Conservation (phyloP, 2,797 vertebrate genomes). For the Columba guinea region DNA sequence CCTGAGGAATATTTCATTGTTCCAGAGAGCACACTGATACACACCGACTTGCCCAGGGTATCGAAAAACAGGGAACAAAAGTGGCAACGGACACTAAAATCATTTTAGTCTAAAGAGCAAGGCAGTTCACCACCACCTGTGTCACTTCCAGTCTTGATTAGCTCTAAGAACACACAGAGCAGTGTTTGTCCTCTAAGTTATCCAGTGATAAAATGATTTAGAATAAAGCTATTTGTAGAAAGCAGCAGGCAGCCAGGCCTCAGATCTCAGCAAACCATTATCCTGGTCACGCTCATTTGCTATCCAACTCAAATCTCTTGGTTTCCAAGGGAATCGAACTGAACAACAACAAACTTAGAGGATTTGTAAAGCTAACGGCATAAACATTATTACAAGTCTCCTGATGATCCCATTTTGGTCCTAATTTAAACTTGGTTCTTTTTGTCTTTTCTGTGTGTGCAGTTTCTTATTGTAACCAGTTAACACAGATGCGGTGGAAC, state of each 20-base stretch:
- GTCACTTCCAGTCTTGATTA: neutral
- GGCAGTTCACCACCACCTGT: neutral
- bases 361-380: slow-evolving; percentile 50
- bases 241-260: slow-evolving; percentile 72
- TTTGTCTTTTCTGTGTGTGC: neutral
- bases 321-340: slow-evolving; percentile 63
- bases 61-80: neutral
- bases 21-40: neutral
- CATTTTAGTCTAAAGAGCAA: neutral
- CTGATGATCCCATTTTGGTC: neutral
- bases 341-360: slow-evolving; percentile 23
- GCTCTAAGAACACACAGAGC: slow-evolving; percentile 9
- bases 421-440: neutral
- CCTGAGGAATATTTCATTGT: neutral
- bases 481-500: neutral
- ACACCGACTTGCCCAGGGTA: neutral
- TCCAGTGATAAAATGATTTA: slow-evolving; percentile 61
- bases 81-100: neutral
- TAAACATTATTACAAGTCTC: neutral
- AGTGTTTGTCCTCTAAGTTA: slow-evolving; percentile 31
- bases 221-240: slow-evolving; percentile 67
- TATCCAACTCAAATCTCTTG: slow-evolving; percentile 48
- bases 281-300: slow-evolving; percentile 65
- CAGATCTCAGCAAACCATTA: slow-evolving; percentile 76
- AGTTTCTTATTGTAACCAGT: neutral